Evolutionary conservation across 2,888 invertebrate genomes (phyloP).

Genomic region (Andrena hattorfiana): DNA sequence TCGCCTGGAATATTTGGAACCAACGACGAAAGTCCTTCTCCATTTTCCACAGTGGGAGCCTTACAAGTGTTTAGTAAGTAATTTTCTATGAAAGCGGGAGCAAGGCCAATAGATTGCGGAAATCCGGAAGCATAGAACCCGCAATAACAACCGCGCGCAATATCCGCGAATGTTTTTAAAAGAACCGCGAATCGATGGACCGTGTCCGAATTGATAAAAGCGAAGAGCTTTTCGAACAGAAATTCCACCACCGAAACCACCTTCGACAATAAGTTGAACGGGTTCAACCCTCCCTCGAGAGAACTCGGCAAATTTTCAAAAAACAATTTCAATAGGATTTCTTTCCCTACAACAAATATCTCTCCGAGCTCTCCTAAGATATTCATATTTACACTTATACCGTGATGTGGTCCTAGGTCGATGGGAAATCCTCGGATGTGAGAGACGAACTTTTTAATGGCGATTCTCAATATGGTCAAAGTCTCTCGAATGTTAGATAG

Average conservation of each 20-base stretch:
- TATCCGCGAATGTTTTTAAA: conserved; percentile 11
- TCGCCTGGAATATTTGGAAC: background rate
- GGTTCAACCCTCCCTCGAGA: background rate
- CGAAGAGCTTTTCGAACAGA: background rate
- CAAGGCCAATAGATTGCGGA: background rate
- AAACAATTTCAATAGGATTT: background rate
- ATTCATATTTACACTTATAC: background rate
- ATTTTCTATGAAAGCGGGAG: background rate
- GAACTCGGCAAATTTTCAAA: too few species aligned
- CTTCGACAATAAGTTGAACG: background rate
- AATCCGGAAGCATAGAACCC: conserved; percentile 41
- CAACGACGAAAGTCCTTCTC: too few species aligned
- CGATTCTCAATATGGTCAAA: conserved; percentile 16
- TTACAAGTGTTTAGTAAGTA: too few species aligned
- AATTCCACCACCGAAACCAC: background rate
- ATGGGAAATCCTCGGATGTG: background rate
- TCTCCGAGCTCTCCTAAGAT: background rate
- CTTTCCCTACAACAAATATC: background rate
- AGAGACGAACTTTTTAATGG: background rate
- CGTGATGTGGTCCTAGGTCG: background rate
- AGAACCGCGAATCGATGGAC: background rate
- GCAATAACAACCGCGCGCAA: background rate
- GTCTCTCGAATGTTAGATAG: conserved; percentile 17
- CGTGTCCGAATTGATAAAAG: too few species aligned
- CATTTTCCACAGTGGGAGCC: too few species aligned